A percentile compares a stretch with the other conserved stretches of the same genome.
Conservation (phyloP, 2,797 vertebrate genomes). For the Miichthys miiuy region DNA sequence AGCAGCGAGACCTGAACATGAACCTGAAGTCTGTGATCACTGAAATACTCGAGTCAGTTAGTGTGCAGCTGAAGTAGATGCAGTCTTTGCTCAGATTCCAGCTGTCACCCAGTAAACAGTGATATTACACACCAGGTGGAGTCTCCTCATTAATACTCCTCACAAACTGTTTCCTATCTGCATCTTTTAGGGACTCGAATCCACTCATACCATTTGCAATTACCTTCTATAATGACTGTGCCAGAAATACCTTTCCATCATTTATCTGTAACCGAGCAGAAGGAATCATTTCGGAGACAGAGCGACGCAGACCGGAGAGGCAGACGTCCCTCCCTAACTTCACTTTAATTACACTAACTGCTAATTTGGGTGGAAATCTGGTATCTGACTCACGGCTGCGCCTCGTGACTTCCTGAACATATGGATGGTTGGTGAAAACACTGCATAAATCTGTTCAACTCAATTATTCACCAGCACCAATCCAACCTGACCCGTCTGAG, state of each 20-base stretch:
- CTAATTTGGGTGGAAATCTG: conserved; percentile 78
- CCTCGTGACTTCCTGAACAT: conserved; percentile 67
- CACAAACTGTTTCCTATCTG: conserved; percentile 78
- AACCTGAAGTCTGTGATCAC: too few species aligned
- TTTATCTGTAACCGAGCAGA: conserved; percentile 68
- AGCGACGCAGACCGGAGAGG: conserved; percentile 1
- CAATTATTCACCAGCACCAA: conserved; percentile 30
- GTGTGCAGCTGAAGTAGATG: neutral
- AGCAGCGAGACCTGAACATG: too few species aligned
- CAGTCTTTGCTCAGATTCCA: conserved; percentile 37
- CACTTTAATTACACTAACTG: conserved; percentile 73
- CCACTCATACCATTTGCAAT: conserved; percentile 72
- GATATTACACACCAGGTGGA: conserved; percentile 75
- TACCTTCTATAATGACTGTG: conserved; percentile 70
- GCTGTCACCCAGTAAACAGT: conserved; percentile 59
- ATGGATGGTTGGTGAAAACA: conserved; percentile 69
- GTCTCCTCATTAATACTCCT: conserved; percentile 76
- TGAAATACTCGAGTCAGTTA: neutral
- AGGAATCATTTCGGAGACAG: conserved; percentile 62
- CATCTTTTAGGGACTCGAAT: conserved; percentile 62
- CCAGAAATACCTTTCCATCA: conserved; percentile 68
- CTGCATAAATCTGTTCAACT: conserved; percentile 21
- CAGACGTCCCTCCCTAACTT: conserved; percentile 18
- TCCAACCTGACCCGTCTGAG: conserved; percentile 18
- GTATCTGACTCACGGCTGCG: conserved; percentile 48